Percentiles rank a stretch among this genome's conserved stretches.
These are phyloP conservation scores for Gopherus evgoodei DNA, from an alignment of 2,113 vertebrate species.

Conservation along the genomic window DNA sequence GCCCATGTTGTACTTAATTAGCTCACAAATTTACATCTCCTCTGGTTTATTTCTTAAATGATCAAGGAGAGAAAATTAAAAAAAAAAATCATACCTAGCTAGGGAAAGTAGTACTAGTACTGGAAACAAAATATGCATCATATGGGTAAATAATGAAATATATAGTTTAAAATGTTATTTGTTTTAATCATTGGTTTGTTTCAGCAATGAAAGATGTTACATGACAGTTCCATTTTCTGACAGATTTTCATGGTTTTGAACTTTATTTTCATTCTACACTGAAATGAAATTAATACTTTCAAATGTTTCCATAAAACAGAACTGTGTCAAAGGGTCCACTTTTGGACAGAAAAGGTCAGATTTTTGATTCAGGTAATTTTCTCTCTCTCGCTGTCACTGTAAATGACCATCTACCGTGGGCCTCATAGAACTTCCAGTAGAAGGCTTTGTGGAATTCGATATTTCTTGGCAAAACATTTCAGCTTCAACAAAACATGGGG, in stretches of 20 bases:
- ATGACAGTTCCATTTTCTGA: not conserved
- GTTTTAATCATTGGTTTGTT: not conserved
- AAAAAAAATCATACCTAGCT: not conserved
- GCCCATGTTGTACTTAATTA: not conserved
- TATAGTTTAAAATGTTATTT: not conserved
- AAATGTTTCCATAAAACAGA: no score
- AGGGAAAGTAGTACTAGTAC: not conserved
- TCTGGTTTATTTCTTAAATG: not conserved
- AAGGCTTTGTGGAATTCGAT: not conserved
- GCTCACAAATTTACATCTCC: not conserved
- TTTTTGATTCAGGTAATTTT: no score
- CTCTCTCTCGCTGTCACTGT: no score
- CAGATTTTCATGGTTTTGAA: not conserved
- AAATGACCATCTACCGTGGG: no score
- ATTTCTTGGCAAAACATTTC: not conserved
- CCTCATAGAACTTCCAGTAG: not conserved
- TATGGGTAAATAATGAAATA: not conserved
- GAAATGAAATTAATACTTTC: no score
- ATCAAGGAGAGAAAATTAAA: not conserved
- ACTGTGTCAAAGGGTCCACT: no score
- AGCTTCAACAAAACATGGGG: not conserved
- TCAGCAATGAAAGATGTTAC: not conserved
- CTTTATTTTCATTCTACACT: not conserved
- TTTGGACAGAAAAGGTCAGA: no score
- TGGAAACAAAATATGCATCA: not conserved